Percentiles rank a stretch among this genome's conserved stretches.
Evolutionary conservation across 2,113 vertebrate species (phyloP).

Genomic region (Peromyscus polionotus): DNA sequence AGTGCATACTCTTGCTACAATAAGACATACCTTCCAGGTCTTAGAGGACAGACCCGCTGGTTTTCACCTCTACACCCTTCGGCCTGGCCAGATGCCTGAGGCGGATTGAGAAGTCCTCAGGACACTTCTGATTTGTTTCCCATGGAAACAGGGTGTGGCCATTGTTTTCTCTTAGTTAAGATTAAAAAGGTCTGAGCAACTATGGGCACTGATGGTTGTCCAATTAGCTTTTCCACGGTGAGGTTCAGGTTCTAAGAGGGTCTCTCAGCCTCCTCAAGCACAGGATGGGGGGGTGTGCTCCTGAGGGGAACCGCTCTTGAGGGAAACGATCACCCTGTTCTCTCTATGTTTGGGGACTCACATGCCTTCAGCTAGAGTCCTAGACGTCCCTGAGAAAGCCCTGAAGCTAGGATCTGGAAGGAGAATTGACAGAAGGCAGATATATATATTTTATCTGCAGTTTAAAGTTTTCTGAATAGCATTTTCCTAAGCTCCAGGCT

Average conservation of each 20-base stretch:
- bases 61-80: not conserved
- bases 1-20: not conserved
- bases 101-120: not conserved
- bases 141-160: not conserved
- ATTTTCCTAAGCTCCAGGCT: slow-evolving; percentile 70
- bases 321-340: not conserved
- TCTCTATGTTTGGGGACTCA: not conserved
- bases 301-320: not conserved
- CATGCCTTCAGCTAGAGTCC: slow-evolving; percentile 9
- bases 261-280: slow-evolving; percentile 2
- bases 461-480: slow-evolving; percentile 72
- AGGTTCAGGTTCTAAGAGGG: not conserved
- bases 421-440: slow-evolving; percentile 31
- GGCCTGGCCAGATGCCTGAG: not conserved
- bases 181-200: slow-evolving; percentile 14
- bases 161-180: slow-evolving; percentile 25
- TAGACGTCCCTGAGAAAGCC: slow-evolving; percentile 42
- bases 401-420: slow-evolving; percentile 26
- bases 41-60: not conserved
- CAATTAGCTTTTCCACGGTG: not conserved
- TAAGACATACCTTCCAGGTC: not conserved
- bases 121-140: not conserved
- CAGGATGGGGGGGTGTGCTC: not conserved
- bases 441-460: not conserved
- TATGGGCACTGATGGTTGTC: slow-evolving; percentile 5